Conservation (phyloP, 2,113 vertebrate genomes). For the Ellobius talpinus region DNA sequence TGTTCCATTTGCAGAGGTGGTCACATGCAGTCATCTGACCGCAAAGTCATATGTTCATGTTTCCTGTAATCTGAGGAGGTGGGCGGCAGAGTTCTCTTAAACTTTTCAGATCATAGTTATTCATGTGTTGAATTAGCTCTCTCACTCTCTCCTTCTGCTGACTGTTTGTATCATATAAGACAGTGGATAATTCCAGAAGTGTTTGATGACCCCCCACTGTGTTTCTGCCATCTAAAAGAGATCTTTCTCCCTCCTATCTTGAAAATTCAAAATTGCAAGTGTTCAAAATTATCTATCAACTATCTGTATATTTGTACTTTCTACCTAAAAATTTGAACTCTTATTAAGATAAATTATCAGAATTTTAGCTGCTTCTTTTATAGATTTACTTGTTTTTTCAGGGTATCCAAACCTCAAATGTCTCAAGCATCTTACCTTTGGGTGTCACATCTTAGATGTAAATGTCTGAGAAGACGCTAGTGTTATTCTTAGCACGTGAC, state of each 20-base stretch:
- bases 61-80: slow-evolving; percentile 9
- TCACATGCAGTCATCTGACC: background rate
- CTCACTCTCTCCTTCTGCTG: background rate
- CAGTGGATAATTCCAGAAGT: background rate
- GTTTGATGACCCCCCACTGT: slow-evolving; percentile 9
- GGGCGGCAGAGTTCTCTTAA: background rate
- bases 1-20: background rate
- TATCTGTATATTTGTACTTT: slow-evolving; percentile 19
- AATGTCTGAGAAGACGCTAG: background rate
- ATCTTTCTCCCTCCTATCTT: background rate
- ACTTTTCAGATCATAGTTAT: slow-evolving; percentile 12
- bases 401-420: background rate
- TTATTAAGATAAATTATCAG: slow-evolving; percentile 24
- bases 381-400: background rate
- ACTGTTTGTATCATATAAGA: slow-evolving; percentile 16
- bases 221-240: slow-evolving; percentile 24
- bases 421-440: background rate
- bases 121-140: slow-evolving; percentile 8
- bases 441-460: background rate
- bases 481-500: background rate
- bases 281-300: slow-evolving; percentile 21
- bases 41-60: background rate
- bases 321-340: background rate
- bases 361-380: slow-evolving; percentile 20
- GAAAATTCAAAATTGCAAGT: slow-evolving; percentile 22